These are phyloP conservation scores for Sycophila sp. DNA, from an alignment of 1,140 invertebrate genomes.

Conservation along the genomic window DNA sequence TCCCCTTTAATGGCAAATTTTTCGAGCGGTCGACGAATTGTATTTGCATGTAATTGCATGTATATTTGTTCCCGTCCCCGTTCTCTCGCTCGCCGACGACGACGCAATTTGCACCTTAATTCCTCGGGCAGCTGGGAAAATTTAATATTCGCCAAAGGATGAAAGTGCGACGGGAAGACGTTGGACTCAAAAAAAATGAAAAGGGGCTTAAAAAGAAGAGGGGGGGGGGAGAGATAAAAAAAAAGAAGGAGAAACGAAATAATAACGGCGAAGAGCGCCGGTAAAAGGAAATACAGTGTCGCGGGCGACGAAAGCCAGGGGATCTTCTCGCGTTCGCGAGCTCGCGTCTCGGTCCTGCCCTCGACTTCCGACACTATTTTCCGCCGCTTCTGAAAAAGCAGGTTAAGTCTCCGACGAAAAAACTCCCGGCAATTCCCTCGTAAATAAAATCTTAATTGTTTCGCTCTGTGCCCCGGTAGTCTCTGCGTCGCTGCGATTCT, in stretches of 20 bases:
- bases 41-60: slow-evolving; percentile 40
- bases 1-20: slow-evolving; percentile 21
- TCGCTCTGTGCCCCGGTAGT: neutral
- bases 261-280: neutral
- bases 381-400: neutral
- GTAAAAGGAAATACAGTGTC: slow-evolving; percentile 17
- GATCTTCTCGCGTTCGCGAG: slow-evolving; percentile 14
- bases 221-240: neutral
- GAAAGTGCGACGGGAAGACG: neutral
- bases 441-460: slow-evolving; percentile 35
- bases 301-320: slow-evolving; percentile 4
- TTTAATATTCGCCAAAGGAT: slow-evolving; percentile 39
- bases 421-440: slow-evolving; percentile 12
- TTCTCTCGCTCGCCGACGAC: neutral
- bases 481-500: neutral
- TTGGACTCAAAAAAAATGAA: neutral
- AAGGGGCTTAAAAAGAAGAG: slow-evolving; percentile 2
- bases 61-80: slow-evolving; percentile 14
- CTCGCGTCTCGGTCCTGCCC: too few species aligned
- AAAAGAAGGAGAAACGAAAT: neutral
- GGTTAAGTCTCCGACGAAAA: slow-evolving; percentile 6
- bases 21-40: slow-evolving; percentile 19
- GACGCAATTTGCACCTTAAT: slow-evolving; percentile 38
- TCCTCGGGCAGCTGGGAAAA: slow-evolving; percentile 32
- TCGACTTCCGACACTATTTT: slow-evolving; percentile 4